A percentile compares a stretch with the other conserved stretches of the same genome.
Conservation (phyloP, 2,797 vertebrate genomes). For the Discoglossus pictus region DNA sequence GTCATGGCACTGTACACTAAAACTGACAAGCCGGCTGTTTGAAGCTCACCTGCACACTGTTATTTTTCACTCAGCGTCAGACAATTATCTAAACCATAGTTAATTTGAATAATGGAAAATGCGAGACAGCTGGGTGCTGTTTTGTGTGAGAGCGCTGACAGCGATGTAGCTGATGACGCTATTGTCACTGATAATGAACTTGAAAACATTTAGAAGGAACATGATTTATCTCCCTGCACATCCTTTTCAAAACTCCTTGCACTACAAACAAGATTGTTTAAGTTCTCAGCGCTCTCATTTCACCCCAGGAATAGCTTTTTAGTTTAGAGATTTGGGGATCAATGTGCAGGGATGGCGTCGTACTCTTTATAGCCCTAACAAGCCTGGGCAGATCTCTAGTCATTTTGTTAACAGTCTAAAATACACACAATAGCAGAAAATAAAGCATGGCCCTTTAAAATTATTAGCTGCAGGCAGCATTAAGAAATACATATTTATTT, state of each 20-base stretch:
- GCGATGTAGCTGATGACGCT: slow-evolving; percentile 34
- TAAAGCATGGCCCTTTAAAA: no score
- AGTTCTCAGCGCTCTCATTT: neutral
- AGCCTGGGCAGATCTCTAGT: no score
- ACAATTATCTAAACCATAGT: slow-evolving; percentile 28
- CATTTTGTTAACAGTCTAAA: no score
- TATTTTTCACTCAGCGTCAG: neutral
- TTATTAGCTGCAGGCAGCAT: no score
- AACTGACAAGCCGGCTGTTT: neutral
- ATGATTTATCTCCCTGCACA: slow-evolving; percentile 8
- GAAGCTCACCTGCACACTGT: slow-evolving; percentile 31
- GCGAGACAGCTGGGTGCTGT: slow-evolving; percentile 34
- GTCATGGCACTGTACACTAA: no score
- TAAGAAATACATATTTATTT: no score
- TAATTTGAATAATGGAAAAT: slow-evolving; percentile 35
- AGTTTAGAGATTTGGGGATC: slow-evolving; percentile 15
- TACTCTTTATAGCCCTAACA: no score
- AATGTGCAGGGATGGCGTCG: no score
- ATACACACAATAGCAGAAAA: no score
- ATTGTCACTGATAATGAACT: slow-evolving; percentile 29
- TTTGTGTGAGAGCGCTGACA: slow-evolving; percentile 40
- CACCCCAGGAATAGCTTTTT: neutral
- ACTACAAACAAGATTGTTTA: slow-evolving; percentile 4
- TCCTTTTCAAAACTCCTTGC: slow-evolving; percentile 17
- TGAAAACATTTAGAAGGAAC: slow-evolving; percentile 27